Conservation (phyloP, 2,113 vertebrate genomes). For the Lota lota region DNA sequence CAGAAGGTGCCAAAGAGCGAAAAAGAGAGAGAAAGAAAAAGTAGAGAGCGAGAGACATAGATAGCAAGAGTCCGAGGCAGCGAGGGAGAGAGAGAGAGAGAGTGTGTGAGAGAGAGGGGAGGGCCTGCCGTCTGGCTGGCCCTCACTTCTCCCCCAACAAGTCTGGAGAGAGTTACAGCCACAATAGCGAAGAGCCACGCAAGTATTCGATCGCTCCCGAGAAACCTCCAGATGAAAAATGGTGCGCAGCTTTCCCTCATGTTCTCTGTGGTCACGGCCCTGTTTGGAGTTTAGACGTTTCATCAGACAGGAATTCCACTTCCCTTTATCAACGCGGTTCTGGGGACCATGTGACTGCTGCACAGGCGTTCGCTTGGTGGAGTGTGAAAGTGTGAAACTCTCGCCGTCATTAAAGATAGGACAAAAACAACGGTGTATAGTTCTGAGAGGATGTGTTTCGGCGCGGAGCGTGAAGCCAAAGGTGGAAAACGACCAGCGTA, state of each 20-base stretch:
- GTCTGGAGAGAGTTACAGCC: constrained; percentile 58
- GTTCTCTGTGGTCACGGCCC: constrained; percentile 52
- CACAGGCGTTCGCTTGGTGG: too few species aligned
- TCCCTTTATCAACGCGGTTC: constrained; percentile 32
- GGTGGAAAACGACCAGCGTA: too few species aligned
- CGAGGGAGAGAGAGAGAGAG: not conserved
- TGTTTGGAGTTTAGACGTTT: constrained; percentile 58
- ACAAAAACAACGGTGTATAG: too few species aligned
- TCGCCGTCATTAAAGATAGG: constrained; percentile 1
- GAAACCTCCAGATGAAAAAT: constrained; percentile 56
- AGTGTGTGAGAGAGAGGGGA: not conserved
- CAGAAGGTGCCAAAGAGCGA: constrained; percentile 39
- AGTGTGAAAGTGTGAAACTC: constrained; percentile 23
- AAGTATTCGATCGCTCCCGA: constrained; percentile 35
- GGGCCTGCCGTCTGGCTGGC: constrained; percentile 21
- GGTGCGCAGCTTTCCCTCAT: constrained; percentile 57
- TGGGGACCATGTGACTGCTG: too few species aligned
- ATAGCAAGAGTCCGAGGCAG: not conserved
- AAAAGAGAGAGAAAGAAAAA: not conserved
- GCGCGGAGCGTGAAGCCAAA: too few species aligned
- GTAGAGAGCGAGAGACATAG: not conserved
- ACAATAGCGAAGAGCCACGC: constrained; percentile 55
- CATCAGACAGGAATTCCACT: constrained; percentile 64
- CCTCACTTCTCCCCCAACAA: constrained; percentile 14
- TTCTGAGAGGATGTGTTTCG: too few species aligned